A percentile compares a stretch with the other conserved stretches of the same genome.
Evolutionary conservation across 2,888 invertebrate genomes (phyloP).

Genomic region (Melanophora roralis): DNA sequence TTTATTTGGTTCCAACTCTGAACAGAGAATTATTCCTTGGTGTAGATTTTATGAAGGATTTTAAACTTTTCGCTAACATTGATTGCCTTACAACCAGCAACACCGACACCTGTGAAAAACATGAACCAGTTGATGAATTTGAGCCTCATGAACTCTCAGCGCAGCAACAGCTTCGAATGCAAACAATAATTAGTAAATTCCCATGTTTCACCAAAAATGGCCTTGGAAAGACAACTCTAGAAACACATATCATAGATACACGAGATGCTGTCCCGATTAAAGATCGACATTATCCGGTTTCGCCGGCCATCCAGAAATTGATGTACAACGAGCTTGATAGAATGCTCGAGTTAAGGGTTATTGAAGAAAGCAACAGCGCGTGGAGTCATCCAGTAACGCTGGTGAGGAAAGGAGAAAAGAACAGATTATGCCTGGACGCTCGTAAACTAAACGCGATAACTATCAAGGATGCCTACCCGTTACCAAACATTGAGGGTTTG

Average conservation of each 20-base stretch:
- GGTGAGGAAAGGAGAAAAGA: no score
- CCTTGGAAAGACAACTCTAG: background rate
- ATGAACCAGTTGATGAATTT: no score
- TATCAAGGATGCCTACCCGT: no score
- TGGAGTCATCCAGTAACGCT: no score
- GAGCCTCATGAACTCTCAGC: background rate
- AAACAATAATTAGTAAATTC: background rate
- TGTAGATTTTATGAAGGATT: constrained; percentile 3
- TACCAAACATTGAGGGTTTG: no score
- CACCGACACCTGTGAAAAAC: background rate
- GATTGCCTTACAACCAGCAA: background rate
- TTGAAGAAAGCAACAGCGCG: no score
- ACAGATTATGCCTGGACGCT: constrained; percentile 32
- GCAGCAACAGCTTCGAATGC: background rate
- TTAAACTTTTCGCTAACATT: background rate
- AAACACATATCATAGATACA: background rate
- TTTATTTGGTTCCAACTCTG: constrained; percentile 4
- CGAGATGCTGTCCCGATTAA: background rate
- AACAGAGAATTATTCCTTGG: constrained; percentile 12
- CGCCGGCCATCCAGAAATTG: background rate
- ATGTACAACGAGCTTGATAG: constrained; percentile 2
- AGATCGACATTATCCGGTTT: background rate
- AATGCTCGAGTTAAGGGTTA: no score
- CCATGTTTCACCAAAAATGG: background rate
- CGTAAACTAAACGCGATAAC: constrained; percentile 36